Percentiles rank a stretch among this genome's conserved stretches.
Evolutionary conservation across 2,888 invertebrate genomes (phyloP).

Genomic region (Microctonus hyperodae): DNA sequence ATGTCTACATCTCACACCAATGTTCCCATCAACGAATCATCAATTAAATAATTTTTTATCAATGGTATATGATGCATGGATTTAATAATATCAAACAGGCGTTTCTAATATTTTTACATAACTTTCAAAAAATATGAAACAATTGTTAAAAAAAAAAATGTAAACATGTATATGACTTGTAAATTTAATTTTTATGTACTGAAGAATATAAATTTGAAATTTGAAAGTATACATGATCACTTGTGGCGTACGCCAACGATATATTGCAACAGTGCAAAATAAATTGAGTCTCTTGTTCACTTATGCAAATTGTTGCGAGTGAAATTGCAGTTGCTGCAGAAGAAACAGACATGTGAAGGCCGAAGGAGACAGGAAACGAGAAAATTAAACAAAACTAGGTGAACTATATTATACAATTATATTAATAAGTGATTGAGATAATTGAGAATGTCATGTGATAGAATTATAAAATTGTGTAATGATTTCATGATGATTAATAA

Average conservation of each 20-base stretch:
- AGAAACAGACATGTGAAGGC: slow-evolving; percentile 8
- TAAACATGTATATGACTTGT: neutral
- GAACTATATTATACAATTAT: slow-evolving; percentile 8
- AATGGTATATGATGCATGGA: no score
- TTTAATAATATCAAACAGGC: no score
- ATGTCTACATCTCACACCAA: no score
- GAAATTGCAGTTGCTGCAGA: neutral
- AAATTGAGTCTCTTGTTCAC: neutral
- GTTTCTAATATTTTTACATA: no score
- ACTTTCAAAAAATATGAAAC: neutral
- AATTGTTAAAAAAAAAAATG: neutral
- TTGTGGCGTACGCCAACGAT: neutral
- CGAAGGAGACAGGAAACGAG: slow-evolving; percentile 22
- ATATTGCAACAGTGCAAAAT: neutral
- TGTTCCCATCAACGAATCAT: neutral
- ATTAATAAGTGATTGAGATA: neutral
- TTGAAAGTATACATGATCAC: no score
- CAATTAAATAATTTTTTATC: neutral
- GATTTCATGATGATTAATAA: neutral
- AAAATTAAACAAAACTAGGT: slow-evolving; percentile 28
- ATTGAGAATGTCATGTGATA: neutral
- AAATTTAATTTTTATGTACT: neutral
- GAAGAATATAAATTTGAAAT: neutral
- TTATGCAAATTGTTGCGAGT: neutral
- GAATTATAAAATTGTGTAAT: slow-evolving; percentile 2